Evolutionary conservation across 2,113 vertebrate genomes (phyloP).

Genomic region (Madoqua kirkii): DNA sequence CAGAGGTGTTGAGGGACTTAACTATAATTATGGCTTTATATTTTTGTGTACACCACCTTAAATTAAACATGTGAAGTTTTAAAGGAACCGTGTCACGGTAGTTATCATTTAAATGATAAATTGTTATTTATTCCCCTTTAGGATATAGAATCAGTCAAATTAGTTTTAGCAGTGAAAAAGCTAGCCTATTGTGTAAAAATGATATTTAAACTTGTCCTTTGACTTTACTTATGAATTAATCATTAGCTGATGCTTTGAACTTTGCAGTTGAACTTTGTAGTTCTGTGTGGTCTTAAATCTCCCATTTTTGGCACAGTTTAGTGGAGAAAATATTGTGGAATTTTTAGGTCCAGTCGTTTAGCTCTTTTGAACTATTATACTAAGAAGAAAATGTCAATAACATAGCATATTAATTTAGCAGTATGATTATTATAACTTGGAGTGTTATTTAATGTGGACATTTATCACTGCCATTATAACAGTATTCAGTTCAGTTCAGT

Average conservation of each 20-base stretch:
- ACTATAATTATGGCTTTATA: background rate
- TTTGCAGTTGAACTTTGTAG: background rate
- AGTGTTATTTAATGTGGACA: background rate
- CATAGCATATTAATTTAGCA: background rate
- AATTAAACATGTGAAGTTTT: background rate
- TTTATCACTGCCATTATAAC: background rate
- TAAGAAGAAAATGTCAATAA: constrained; percentile 13
- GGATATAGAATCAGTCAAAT: background rate
- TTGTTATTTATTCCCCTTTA: background rate
- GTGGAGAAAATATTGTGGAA: background rate
- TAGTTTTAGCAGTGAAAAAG: background rate
- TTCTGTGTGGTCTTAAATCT: background rate
- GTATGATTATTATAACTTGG: background rate
- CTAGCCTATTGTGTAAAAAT: background rate
- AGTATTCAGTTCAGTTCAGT: background rate
- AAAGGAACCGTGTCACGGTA: background rate
- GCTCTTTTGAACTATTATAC: background rate
- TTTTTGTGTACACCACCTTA: background rate
- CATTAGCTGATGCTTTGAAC: background rate
- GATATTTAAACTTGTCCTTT: background rate
- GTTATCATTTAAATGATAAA: background rate
- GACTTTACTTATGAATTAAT: background rate
- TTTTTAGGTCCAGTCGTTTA: background rate
- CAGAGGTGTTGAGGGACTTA: background rate
- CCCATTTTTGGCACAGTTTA: background rate